Evolutionary conservation across 2,797 vertebrate genomes (phyloP).

Genomic region (Lycodopsis pacificus): DNA sequence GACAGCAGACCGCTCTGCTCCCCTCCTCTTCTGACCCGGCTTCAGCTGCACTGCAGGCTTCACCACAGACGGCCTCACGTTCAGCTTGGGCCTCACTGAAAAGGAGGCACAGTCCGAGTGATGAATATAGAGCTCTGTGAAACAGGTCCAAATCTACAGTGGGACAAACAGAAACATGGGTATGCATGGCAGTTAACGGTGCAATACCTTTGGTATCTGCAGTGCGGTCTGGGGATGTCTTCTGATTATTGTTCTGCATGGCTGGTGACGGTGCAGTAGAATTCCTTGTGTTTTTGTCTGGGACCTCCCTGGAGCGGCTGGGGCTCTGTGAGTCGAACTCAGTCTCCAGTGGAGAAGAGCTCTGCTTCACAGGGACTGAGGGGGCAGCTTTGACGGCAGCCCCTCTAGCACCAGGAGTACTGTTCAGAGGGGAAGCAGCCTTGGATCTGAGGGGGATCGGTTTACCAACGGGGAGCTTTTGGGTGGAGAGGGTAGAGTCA

Average conservation of each 20-base stretch:
- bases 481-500: conserved; percentile 24
- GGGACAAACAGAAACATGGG: not conserved
- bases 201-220: conserved; percentile 78
- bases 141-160: not conserved
- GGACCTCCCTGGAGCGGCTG: conserved; percentile 25
- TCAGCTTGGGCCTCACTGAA: conserved; percentile 91
- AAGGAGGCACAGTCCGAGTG: not conserved
- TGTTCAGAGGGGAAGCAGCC: conserved; percentile 25
- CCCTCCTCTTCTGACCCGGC: conserved; percentile 86
- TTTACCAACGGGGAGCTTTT: conserved; percentile 53
- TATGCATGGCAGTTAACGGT: not conserved
- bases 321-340: conserved; percentile 22
- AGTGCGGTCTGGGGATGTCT: conserved; percentile 56
- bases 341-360: conserved; percentile 15
- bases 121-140: not conserved
- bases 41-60: conserved; percentile 83
- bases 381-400: conserved; percentile 12
- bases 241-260: conserved; percentile 59
- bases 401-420: not conserved
- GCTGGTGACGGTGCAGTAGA: conserved; percentile 6
- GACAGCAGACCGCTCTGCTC: conserved; percentile 82
- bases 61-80: conserved; percentile 89
- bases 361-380: conserved; percentile 19
- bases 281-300: conserved; percentile 24
- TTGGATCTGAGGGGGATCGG: conserved; percentile 53